Base-by-base conservation (phyloP, 2,888 invertebrate genomes). In the Mantis religiosa region DNA sequence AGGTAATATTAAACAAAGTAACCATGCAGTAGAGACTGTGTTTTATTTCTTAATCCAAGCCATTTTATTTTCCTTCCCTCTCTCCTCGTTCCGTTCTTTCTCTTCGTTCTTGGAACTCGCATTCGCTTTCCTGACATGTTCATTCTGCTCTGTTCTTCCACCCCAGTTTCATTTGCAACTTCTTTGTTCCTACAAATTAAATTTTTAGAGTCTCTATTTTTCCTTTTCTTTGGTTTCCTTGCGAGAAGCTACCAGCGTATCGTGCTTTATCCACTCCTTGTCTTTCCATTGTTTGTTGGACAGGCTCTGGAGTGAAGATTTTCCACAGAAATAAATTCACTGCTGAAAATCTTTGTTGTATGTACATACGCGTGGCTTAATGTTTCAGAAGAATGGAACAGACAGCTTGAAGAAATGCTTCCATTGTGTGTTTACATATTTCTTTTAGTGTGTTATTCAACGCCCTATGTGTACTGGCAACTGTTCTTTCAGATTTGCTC, bases 161-260 rank as follows among this genome's bases (percentile, higher is more conserved):
- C 71, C 71, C 86, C 54, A 25, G 71, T 28, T 81, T 86, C 86
- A 86, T 86, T 86, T 86, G 28, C 54, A 81, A 71, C 71, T 86
- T 71, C 81, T 86, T 86, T 86, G 81, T 86, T 81, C 28, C 30
- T 41, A 71, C 28, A 86, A 86, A 86, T 86, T 86, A 86, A 86
- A 81, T 81, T 86, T 86, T 81, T 86, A 30, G 71, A 25, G 28
- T 86, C 81, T 86, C 54, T 28, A 41, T 86, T 86, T 86, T 20
- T 47, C 54, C 28, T 41, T 15, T 28, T 47, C 54, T 85, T 47
- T 85, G 27, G 28, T 85, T 27, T 85, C 25, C 30, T 41, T 85
- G 4, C 3, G 15, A 54, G 20, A 27, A 71, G 54, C 30, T 86
- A 71, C 15, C 27, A 28, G 20, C 25, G 54, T 71, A 71, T 71